Percentiles rank a stretch among this genome's conserved stretches.
Conservation (phyloP, 2,797 vertebrate genomes). For the Adrianichthys oophorus region DNA sequence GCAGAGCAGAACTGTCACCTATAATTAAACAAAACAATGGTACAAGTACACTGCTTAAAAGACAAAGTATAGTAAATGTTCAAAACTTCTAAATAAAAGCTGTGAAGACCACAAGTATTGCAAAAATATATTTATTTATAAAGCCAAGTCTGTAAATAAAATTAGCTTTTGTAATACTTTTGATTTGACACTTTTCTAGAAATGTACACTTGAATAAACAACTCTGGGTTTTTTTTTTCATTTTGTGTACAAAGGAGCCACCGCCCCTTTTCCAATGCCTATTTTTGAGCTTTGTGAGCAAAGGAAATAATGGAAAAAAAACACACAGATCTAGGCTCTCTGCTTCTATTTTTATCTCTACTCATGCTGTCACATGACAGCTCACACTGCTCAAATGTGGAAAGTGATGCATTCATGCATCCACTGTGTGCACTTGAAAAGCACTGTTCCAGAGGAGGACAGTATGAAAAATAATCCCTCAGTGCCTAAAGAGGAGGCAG, state of each 20-base stretch:
- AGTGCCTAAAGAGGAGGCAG: neutral
- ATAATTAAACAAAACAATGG: too few species aligned
- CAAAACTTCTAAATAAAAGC: too few species aligned
- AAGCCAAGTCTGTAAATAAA: too few species aligned
- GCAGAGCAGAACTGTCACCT: too few species aligned
- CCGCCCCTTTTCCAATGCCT: constrained; percentile 38
- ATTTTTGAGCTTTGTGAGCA: constrained; percentile 13
- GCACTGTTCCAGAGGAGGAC: constrained; percentile 6
- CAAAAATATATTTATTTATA: too few species aligned
- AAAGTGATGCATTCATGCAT: constrained; percentile 23
- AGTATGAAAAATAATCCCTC: constrained; percentile 21
- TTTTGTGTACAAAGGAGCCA: constrained; percentile 41
- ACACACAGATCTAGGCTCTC: constrained; percentile 39
- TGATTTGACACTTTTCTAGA: too few species aligned
- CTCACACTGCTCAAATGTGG: constrained; percentile 14
- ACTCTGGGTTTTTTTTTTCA: too few species aligned
- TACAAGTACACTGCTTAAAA: too few species aligned
- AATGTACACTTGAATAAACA: too few species aligned
- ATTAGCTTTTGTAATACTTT: too few species aligned
- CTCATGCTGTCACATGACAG: constrained; percentile 20
- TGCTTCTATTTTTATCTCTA: constrained; percentile 25
- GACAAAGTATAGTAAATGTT: too few species aligned
- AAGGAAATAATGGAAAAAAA: constrained; percentile 40
- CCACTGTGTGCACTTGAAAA: constrained; percentile 7
- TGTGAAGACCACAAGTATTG: too few species aligned